A percentile compares a stretch with the other conserved stretches of the same genome.
Conservation (phyloP, 2,113 vertebrate genomes). For the Campylomormyrus tamandua region DNA sequence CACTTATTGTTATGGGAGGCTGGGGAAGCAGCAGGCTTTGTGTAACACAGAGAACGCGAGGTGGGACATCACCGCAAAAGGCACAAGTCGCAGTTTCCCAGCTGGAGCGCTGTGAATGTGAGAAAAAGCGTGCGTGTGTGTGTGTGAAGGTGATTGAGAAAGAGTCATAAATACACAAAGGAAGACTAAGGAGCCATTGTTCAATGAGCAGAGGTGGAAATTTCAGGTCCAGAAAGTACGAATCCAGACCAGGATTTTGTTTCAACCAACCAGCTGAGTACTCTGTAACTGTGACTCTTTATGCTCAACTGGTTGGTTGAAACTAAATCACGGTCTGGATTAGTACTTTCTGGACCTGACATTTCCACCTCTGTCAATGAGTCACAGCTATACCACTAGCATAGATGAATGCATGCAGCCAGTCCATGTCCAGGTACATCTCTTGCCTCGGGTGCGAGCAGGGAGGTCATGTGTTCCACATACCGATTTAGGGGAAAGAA, state of each 20-base stretch:
- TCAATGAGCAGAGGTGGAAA: too few relatives aligned
- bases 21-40: conserved; percentile 9
- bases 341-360: too few relatives aligned
- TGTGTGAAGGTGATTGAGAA: neutral
- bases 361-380: too few relatives aligned
- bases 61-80: neutral
- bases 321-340: too few relatives aligned
- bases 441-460: neutral
- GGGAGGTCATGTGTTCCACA: neutral
- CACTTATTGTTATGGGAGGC: neutral
- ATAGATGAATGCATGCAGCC: too few relatives aligned
- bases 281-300: too few relatives aligned
- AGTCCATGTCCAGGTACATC: neutral
- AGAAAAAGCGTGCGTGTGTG: neutral
- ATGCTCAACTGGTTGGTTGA: too few relatives aligned
- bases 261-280: too few relatives aligned
- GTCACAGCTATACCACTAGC: neutral
- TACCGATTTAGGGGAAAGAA: neutral
- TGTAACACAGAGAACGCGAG: neutral
- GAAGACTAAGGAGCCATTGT: neutral
- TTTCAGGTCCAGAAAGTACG: too few relatives aligned
- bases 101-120: neutral
- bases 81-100: neutral
- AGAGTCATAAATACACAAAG: neutral
- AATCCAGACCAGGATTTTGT: too few relatives aligned